These are phyloP conservation scores for Microctenopoma stevenorrisi DNA, from an alignment of 2,797 vertebrate species.

Conservation along the genomic window DNA sequence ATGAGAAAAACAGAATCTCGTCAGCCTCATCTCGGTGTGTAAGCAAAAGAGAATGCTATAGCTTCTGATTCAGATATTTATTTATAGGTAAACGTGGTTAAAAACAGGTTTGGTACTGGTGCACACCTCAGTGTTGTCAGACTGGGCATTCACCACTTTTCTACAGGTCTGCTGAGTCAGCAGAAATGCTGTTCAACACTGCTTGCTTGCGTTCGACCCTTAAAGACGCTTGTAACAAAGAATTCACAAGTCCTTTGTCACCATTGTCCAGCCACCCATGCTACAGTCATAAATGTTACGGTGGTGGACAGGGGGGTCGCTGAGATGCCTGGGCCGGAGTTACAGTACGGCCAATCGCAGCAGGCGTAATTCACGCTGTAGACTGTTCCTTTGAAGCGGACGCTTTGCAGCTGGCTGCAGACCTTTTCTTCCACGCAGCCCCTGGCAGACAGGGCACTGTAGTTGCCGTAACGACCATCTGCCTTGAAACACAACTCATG, in stretches of 20 bases:
- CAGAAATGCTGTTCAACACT: background rate
- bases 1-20: background rate
- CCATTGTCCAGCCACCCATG: constrained; percentile 8
- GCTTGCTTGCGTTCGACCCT: background rate
- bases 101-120: constrained; percentile 5
- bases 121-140: constrained; percentile 47
- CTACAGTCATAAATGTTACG: constrained; percentile 28
- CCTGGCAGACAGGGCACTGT: constrained; percentile 55
- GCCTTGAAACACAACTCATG: constrained; percentile 70
- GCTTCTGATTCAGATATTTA: constrained; percentile 31
- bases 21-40: background rate
- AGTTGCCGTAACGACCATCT: constrained; percentile 64
- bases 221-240: background rate
- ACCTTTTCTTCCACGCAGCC: constrained; percentile 65
- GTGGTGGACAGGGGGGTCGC: constrained; percentile 18
- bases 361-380: constrained; percentile 71
- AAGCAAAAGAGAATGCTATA: background rate
- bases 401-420: constrained; percentile 47
- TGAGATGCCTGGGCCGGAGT: constrained; percentile 41
- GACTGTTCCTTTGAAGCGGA: constrained; percentile 48
- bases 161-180: constrained; percentile 37
- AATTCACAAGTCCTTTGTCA: constrained; percentile 16
- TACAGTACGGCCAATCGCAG: constrained; percentile 76
- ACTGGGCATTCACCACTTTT: constrained; percentile 31
- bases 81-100: constrained; percentile 18